Conservation (phyloP, 2,113 vertebrate genomes). For the Perccottus glenii region DNA sequence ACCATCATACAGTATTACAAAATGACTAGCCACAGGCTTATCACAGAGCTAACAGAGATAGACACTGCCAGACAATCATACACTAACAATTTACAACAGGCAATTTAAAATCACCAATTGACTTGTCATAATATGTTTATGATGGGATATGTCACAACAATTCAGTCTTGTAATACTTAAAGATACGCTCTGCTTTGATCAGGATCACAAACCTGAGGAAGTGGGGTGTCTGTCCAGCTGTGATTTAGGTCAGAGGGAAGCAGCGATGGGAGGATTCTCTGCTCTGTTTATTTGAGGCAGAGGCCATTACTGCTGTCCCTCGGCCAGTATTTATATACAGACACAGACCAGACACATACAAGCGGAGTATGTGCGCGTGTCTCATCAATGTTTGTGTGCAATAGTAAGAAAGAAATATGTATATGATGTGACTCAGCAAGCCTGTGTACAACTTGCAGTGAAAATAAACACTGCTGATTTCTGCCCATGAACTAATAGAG, state of each 20-base stretch:
- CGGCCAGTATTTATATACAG: constrained; percentile 76
- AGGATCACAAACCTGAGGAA: constrained; percentile 72
- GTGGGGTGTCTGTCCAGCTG: constrained; percentile 70
- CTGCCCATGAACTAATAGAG: constrained; percentile 62
- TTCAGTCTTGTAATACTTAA: constrained; percentile 31
- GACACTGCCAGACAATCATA: too few species aligned
- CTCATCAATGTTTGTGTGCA: constrained; percentile 28
- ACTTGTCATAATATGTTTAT: constrained; percentile 21
- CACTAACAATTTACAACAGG: too few species aligned
- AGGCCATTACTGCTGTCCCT: constrained; percentile 81
- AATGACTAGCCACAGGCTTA: too few species aligned
- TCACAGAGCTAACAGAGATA: too few species aligned
- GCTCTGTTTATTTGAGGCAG: constrained; percentile 82
- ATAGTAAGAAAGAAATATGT: constrained; percentile 25
- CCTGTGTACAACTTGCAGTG: constrained; percentile 65
- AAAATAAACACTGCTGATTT: constrained; percentile 76
- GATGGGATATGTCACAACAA: constrained; percentile 62
- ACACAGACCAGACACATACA: constrained; percentile 74
- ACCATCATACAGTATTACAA: too few species aligned
- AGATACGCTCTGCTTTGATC: constrained; percentile 43
- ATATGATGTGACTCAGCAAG: constrained; percentile 54
- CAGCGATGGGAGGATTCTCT: constrained; percentile 69
- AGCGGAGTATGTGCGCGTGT: constrained; percentile 30
- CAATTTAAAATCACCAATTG: too few species aligned
- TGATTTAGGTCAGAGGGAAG: constrained; percentile 78